Evolutionary conservation across 2,797 vertebrate genomes (phyloP).

Genomic region (Falco cherrug): DNA sequence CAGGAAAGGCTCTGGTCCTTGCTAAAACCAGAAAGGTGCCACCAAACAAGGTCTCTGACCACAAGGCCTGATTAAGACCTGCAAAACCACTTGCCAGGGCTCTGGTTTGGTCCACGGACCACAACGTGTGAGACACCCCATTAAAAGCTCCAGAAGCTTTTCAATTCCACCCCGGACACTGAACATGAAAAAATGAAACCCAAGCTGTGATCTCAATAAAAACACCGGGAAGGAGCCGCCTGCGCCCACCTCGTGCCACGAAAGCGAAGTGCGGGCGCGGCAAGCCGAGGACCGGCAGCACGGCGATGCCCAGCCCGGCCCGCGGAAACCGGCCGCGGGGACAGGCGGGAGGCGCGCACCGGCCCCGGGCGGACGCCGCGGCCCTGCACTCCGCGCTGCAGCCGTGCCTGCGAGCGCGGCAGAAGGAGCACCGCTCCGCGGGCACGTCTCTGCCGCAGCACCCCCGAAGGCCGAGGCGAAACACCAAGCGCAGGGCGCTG

Average conservation of each 20-base stretch:
- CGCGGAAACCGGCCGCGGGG: no score
- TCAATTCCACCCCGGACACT: background rate
- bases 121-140: background rate
- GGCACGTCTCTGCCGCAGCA: accelerated
- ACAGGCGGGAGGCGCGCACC: no score
- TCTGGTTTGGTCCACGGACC: background rate
- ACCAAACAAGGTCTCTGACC: background rate
- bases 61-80: background rate
- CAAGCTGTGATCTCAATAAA: background rate
- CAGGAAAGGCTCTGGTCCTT: background rate
- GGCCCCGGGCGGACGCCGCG: no score
- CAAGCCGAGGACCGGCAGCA: background rate
- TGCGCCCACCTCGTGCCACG: accelerated
- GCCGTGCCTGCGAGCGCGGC: no score
- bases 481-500: no score
- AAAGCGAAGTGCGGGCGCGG: accelerated
- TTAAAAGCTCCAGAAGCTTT: background rate
- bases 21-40: background rate
- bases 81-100: conserved; percentile 17
- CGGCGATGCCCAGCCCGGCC: accelerated
- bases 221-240: background rate
- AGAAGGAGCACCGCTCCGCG: no score
- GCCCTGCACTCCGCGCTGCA: no score
- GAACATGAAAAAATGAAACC: background rate
- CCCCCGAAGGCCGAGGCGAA: background rate